phyloP scores from a whole-genome alignment of 2,113 vertebrate genomes.

The Entosphenus tridentatus region DNA sequence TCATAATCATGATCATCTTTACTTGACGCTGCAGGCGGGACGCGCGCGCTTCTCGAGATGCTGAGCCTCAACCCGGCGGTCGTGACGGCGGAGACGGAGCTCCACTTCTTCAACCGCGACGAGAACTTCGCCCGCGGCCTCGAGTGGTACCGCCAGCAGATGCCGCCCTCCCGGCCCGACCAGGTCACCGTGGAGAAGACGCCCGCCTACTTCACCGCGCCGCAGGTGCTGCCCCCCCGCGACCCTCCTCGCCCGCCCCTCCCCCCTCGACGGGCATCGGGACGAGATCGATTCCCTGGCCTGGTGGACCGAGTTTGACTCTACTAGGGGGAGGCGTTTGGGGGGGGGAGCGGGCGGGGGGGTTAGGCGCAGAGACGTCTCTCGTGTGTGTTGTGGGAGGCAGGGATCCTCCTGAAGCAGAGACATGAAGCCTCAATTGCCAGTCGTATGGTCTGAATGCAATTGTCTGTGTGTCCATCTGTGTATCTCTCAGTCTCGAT shows the following conservation, averaged over 20 bases:
- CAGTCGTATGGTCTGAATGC: background rate
- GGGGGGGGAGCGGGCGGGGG: too few species aligned
- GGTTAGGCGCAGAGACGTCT: too few species aligned
- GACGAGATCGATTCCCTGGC: too few species aligned
- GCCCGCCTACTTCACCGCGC: conserved; percentile 79
- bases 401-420: too few species aligned
- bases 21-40: conserved; percentile 21
- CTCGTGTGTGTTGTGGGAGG: too few species aligned
- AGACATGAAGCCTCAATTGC: too few species aligned
- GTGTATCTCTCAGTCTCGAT: background rate
- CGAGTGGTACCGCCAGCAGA: conserved; percentile 70
- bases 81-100: conserved; percentile 61
- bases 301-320: too few species aligned
- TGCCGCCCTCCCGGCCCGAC: conserved; percentile 45
- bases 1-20: too few species aligned
- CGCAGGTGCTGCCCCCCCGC: conserved; percentile 23
- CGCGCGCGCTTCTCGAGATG: conserved; percentile 82
- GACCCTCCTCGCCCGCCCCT: background rate
- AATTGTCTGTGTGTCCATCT: background rate
- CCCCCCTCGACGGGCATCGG: background rate
- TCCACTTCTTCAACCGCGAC: conserved; percentile 96
- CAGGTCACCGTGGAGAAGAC: conserved; percentile 92
- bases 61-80: conserved; percentile 60
- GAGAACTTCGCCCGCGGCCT: conserved; percentile 55
- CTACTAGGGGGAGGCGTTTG: too few species aligned